A percentile compares a stretch with the other conserved stretches of the same genome.
These are phyloP conservation scores for Chamaea fasciata DNA, from an alignment of 2,113 vertebrate genomes.

Conservation along the genomic window DNA sequence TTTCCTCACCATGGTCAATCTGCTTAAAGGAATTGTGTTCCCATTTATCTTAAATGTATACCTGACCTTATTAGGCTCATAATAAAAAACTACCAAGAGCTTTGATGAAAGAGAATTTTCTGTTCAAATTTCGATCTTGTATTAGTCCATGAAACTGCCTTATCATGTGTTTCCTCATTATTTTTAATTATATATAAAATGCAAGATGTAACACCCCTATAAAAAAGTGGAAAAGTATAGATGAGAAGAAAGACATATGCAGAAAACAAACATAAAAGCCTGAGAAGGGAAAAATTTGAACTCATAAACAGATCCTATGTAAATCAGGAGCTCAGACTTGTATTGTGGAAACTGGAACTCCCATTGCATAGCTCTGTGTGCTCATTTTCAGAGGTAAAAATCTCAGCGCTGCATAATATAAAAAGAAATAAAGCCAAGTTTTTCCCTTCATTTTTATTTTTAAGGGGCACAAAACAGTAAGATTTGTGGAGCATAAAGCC, in stretches of 20 bases:
- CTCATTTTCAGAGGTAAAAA: background rate
- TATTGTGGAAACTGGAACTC: background rate
- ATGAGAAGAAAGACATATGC: background rate
- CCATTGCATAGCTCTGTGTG: background rate
- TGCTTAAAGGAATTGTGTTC: background rate
- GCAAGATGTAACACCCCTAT: background rate
- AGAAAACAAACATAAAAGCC: background rate
- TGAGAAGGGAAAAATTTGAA: background rate
- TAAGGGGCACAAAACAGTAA: background rate
- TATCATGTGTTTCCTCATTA: background rate
- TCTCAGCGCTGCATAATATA: background rate
- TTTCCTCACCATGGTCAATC: background rate
- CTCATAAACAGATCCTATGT: background rate
- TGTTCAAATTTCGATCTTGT: background rate
- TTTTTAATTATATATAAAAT: background rate
- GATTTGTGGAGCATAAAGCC: slow-evolving; percentile 14
- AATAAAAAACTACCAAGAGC: background rate
- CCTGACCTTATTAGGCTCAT: background rate
- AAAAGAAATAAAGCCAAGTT: background rate
- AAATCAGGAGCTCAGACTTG: background rate
- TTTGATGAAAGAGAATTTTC: background rate
- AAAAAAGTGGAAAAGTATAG: background rate
- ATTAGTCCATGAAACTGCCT: background rate
- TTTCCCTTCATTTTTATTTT: background rate
- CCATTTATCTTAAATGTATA: background rate